Conservation (phyloP, 2,797 vertebrate species). For the Falco berigora region DNA sequence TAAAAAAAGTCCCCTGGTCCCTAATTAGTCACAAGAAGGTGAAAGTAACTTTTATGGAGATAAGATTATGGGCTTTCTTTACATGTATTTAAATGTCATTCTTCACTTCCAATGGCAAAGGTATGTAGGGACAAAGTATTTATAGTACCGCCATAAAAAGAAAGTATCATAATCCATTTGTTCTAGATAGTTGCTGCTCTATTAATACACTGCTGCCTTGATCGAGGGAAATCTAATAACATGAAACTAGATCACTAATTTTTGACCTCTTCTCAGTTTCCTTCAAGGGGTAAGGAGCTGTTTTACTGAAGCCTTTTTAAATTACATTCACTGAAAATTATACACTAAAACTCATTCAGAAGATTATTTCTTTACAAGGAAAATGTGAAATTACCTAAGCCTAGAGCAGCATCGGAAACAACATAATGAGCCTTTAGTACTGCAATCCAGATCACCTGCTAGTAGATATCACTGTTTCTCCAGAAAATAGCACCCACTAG, state of each 20-base stretch:
- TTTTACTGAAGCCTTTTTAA: constrained; percentile 11
- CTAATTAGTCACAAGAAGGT: neutral
- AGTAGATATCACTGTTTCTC: neutral
- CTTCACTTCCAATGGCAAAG: neutral
- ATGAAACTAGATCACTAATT: constrained; percentile 34
- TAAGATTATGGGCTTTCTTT: neutral
- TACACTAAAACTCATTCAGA: neutral
- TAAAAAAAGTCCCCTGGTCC: neutral
- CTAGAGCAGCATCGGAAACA: neutral
- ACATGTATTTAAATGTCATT: neutral
- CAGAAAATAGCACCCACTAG: neutral
- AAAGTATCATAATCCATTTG: neutral
- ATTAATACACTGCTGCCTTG: neutral
- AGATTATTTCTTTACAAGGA: neutral
- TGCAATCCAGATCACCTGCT: neutral
- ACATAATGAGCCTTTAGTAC: neutral
- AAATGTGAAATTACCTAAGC: neutral
- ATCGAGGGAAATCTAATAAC: neutral
- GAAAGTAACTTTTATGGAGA: neutral
- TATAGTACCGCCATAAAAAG: neutral
- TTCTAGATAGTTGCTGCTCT: neutral
- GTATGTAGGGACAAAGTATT: neutral
- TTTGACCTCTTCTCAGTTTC: neutral
- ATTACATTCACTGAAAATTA: neutral
- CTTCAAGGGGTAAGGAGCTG: neutral